A percentile compares a stretch with the other conserved stretches of the same genome.
These are phyloP conservation scores for Sclerurus mexicanus DNA, from an alignment of 2,113 vertebrate species.

Conservation along the genomic window DNA sequence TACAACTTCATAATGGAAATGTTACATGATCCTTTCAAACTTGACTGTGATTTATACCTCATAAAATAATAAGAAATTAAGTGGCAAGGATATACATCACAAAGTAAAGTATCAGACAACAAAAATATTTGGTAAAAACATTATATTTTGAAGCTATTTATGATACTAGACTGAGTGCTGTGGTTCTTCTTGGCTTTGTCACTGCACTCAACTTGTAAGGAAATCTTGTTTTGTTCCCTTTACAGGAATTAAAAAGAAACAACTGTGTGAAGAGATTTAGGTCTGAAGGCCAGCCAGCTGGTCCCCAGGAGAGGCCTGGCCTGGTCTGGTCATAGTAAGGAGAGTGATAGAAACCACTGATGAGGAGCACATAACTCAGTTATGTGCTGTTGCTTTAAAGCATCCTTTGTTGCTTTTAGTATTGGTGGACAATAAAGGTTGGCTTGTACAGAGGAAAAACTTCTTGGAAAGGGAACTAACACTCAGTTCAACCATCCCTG, in stretches of 20 bases:
- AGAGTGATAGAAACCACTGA: neutral
- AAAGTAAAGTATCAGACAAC: neutral
- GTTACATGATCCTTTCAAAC: neutral
- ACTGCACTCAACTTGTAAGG: neutral
- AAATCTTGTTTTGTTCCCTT: constrained; percentile 38
- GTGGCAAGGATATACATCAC: neutral
- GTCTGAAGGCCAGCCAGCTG: neutral
- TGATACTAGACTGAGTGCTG: neutral
- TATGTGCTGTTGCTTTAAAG: neutral
- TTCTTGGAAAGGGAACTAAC: neutral
- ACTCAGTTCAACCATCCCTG: neutral
- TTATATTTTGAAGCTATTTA: neutral
- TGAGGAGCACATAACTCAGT: neutral
- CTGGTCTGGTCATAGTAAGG: neutral
- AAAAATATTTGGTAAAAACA: neutral
- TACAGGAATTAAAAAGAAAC: constrained; percentile 10
- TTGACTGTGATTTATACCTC: neutral
- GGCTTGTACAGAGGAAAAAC: neutral
- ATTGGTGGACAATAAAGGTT: neutral
- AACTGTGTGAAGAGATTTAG: constrained; percentile 3
- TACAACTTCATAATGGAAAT: neutral
- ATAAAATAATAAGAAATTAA: neutral
- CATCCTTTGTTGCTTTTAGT: neutral
- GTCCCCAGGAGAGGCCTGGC: neutral
- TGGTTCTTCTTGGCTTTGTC: neutral